Evolutionary conservation across 2,113 vertebrate genomes (phyloP).

Genomic region (Megaceryle maxima): DNA sequence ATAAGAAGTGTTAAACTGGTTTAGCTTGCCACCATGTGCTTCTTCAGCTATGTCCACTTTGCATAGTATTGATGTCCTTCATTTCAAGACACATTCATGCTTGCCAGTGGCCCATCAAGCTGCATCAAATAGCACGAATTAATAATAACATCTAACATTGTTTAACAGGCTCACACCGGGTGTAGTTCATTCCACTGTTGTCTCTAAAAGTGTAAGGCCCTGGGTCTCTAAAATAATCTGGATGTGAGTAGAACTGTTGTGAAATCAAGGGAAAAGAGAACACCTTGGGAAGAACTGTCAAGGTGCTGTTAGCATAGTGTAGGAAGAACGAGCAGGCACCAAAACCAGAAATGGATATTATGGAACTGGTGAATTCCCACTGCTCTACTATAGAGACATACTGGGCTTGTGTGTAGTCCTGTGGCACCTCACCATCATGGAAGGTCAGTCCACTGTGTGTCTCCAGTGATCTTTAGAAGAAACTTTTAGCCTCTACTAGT

Average conservation of each 20-base stretch:
- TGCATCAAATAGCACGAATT: background rate
- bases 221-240: background rate
- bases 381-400: background rate
- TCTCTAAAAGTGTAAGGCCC: background rate
- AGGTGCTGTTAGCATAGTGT: background rate
- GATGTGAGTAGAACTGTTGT: accelerated
- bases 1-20: background rate
- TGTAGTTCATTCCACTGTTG: background rate
- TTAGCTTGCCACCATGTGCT: background rate
- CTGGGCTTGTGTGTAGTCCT: accelerated
- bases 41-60: background rate
- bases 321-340: accelerated
- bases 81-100: background rate
- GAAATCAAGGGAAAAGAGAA: background rate
- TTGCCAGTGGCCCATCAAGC: background rate
- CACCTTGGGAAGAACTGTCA: background rate
- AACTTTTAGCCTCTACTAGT: background rate
- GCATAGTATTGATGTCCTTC: background rate
- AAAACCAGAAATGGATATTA: background rate
- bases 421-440: background rate
- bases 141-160: background rate
- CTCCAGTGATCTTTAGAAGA: background rate
- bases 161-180: background rate
- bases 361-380: background rate
- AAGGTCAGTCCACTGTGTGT: background rate